Conservation (phyloP, 1,140 invertebrate genomes). For the Pygmarrhopalites habei region DNA sequence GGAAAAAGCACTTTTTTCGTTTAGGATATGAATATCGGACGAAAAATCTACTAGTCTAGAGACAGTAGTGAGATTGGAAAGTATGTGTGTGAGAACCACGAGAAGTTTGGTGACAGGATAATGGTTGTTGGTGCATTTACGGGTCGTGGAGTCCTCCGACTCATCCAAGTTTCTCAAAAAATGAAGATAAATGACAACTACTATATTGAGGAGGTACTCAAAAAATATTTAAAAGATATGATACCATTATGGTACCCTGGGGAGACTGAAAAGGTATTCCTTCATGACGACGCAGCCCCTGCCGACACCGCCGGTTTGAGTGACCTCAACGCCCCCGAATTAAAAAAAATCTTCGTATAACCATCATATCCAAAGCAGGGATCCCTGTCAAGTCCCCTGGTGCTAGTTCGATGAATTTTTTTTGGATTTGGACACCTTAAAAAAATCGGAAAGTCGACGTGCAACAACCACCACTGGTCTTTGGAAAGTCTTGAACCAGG, state of each 20-base stretch:
- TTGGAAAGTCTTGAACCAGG: slow-evolving; percentile 12
- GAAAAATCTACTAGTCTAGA: slow-evolving; percentile 8
- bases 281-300: slow-evolving; percentile 10
- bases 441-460: neutral
- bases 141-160: slow-evolving; percentile 3
- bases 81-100: too few species aligned
- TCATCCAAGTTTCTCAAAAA: slow-evolving; percentile 7
- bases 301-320: slow-evolving; percentile 2
- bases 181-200: too few species aligned
- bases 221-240: neutral
- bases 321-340: neutral
- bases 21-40: neutral
- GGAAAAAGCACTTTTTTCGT: slow-evolving; percentile 15
- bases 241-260: too few species aligned
- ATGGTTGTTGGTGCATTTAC: slow-evolving; percentile 19
- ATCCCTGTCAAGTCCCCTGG: slow-evolving; percentile 18
- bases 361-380: slow-evolving; percentile 14
- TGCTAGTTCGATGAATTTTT: slow-evolving; percentile 12
- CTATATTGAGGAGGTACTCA: slow-evolving; percentile 1
- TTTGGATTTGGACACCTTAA: slow-evolving; percentile 14
- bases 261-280: slow-evolving; percentile 3
- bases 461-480: slow-evolving; percentile 1
- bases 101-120: neutral
- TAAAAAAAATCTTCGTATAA: slow-evolving; percentile 10
- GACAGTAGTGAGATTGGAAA: neutral